Conservation (phyloP, 2,888 invertebrate species). For the Hypolimnas misippus region DNA sequence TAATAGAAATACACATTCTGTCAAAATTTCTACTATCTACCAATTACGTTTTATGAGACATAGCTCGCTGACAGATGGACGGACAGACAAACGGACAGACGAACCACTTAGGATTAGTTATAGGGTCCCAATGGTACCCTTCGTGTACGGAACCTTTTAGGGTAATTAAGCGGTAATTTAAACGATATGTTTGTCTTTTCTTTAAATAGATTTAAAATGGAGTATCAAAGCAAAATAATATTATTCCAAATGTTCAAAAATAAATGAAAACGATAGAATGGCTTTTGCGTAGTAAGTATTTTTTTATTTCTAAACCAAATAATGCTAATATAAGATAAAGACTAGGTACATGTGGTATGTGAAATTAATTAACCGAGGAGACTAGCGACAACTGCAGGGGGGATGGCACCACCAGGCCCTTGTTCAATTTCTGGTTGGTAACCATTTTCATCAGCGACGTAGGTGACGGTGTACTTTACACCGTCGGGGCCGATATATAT, state of each 20-base stretch:
- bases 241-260: background rate
- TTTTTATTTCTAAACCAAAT: slow-evolving; percentile 10
- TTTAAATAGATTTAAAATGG: too few species aligned
- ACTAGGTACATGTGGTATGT: slow-evolving; percentile 28
- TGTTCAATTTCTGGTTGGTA: slow-evolving; percentile 61
- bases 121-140: too few species aligned
- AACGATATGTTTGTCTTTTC: too few species aligned
- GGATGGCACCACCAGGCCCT: slow-evolving; percentile 55
- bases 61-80: too few species aligned
- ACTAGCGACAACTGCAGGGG: slow-evolving; percentile 49
- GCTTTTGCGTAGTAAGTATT: background rate
- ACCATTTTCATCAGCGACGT: slow-evolving; percentile 69
- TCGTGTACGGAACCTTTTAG: too few species aligned
- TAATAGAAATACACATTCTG: too few species aligned
- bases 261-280: background rate
- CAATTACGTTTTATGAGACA: too few species aligned
- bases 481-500: slow-evolving; percentile 75
- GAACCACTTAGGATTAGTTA: too few species aligned
- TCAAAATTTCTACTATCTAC: too few species aligned
- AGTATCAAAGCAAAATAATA: background rate
- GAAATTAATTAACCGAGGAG: slow-evolving; percentile 45
- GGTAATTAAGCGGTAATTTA: too few species aligned
- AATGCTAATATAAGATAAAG: slow-evolving; percentile 24
- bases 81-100: too few species aligned
- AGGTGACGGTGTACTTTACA: slow-evolving; percentile 77